Percentiles rank a stretch among this genome's conserved stretches.
phyloP scores from a whole-genome alignment of 2,797 vertebrate species.

The Phyllotis vaccarum region DNA sequence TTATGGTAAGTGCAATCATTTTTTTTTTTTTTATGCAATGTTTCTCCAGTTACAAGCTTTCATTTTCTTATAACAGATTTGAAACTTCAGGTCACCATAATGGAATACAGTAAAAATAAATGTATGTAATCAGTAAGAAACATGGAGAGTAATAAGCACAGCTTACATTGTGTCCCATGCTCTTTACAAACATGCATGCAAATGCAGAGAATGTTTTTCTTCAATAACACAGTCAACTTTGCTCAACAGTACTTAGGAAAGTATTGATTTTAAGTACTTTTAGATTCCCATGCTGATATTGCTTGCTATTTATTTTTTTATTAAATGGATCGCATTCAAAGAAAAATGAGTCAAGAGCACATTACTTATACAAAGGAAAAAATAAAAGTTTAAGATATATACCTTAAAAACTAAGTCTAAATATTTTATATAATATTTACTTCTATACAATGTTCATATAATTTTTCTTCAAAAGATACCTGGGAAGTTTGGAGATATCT shows the following conservation, averaged over 20 bases:
- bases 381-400: neutral
- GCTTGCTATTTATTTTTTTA: constrained; percentile 28
- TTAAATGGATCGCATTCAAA: neutral
- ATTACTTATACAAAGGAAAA: neutral
- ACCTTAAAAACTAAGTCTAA: neutral
- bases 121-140: neutral
- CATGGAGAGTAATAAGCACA: neutral
- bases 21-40: neutral
- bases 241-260: neutral
- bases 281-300: neutral
- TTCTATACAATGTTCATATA: neutral
- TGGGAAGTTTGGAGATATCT: neutral
- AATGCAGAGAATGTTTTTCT: constrained; percentile 30
- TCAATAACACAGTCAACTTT: neutral
- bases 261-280: neutral
- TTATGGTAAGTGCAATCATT: neutral
- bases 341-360: constrained; percentile 24
- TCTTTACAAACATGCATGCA: neutral
- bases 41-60: neutral
- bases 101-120: neutral
- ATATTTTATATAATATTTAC: neutral
- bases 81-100: constrained; percentile 13
- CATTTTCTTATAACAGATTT: neutral
- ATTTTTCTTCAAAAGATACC: constrained; percentile 11
- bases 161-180: neutral